These are phyloP conservation scores for Kryptopterus vitreolus DNA, from an alignment of 2,797 vertebrate species.

Conservation along the genomic window DNA sequence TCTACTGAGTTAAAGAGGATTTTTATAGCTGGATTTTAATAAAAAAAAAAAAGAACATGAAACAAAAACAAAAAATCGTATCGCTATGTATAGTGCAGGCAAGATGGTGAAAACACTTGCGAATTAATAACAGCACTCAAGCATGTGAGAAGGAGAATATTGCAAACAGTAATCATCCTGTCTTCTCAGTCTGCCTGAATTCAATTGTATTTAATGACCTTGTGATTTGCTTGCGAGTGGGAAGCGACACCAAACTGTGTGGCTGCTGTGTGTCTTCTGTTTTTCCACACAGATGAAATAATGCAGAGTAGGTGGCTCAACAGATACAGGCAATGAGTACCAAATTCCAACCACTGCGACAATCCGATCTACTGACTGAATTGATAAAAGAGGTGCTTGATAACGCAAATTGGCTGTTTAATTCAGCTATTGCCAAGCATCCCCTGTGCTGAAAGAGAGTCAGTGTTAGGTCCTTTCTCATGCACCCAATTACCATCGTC, in stretches of 20 bases:
- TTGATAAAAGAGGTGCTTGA: slow-evolving; percentile 25
- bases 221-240: slow-evolving; percentile 24
- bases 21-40: slow-evolving; percentile 6
- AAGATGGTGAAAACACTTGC: slow-evolving; percentile 7
- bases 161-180: slow-evolving; percentile 35
- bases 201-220: slow-evolving; percentile 45
- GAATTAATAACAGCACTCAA: slow-evolving; percentile 17
- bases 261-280: slow-evolving; percentile 1
- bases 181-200: slow-evolving; percentile 34
- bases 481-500: slow-evolving; percentile 44
- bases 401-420: slow-evolving; percentile 42
- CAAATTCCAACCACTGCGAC: background rate
- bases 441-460: slow-evolving; percentile 9
- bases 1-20: background rate
- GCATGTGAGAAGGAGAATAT: slow-evolving; percentile 29
- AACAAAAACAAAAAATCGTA: background rate
- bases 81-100: background rate
- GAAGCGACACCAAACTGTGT: slow-evolving; percentile 7
- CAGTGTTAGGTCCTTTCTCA: slow-evolving; percentile 21
- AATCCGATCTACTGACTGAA: slow-evolving; percentile 28
- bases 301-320: background rate
- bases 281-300: slow-evolving; percentile 20
- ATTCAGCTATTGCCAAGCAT: slow-evolving; percentile 42
- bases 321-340: background rate
- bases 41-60: background rate